Evolutionary conservation across 2,113 vertebrate genomes (phyloP).

Genomic region (Erythrocercus mccallii): DNA sequence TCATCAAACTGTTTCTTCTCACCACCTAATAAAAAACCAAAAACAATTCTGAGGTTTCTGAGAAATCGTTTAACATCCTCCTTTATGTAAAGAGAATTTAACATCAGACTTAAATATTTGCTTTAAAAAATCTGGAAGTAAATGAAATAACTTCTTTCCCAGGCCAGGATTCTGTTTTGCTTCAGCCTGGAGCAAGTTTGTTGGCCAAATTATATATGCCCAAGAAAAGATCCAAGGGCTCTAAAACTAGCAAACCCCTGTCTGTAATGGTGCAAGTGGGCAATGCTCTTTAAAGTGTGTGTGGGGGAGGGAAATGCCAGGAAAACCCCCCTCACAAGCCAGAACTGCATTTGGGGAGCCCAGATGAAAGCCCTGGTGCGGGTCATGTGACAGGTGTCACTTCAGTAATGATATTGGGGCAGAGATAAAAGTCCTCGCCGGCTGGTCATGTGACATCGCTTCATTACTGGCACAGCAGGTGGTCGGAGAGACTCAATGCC

Average conservation of each 20-base stretch:
- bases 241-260: neutral
- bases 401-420: constrained; percentile 70
- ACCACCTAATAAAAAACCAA: neutral
- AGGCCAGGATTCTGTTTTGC: neutral
- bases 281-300: constrained; percentile 10
- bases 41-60: constrained; percentile 14
- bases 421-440: constrained; percentile 78
- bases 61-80: constrained; percentile 7
- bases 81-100: constrained; percentile 20
- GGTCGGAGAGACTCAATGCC: constrained; percentile 70
- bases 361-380: constrained; percentile 72
- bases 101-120: constrained; percentile 51
- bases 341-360: constrained; percentile 63
- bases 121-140: constrained; percentile 29
- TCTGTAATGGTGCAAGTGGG: neutral
- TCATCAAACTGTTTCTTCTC: constrained; percentile 32
- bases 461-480: constrained; percentile 80
- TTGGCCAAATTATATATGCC: constrained; percentile 2
- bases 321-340: constrained; percentile 22
- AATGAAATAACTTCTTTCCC: neutral
- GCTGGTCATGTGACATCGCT: constrained; percentile 71
- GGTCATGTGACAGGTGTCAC: constrained; percentile 81
- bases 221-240: neutral
- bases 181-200: neutral
- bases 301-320: neutral